Base-by-base conservation (phyloP, 2,888 invertebrate species). In the Oasisia sp. region DNA sequence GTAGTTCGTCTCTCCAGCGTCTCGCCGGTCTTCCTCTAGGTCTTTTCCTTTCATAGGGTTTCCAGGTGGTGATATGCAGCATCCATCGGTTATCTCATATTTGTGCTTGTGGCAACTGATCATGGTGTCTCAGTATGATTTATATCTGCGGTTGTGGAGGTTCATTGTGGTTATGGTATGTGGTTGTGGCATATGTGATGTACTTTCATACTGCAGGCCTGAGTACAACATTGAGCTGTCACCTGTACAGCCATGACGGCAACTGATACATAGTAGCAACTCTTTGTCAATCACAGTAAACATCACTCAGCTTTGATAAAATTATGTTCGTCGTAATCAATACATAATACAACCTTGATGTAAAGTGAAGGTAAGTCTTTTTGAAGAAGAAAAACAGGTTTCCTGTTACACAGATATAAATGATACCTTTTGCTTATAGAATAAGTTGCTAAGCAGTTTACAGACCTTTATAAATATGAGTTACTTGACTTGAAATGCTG, bases 351-450 rank as follows among this genome's bases (percentile, higher is more conserved):
- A 27, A 74, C 27, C n/a, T 74, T 27, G 19, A 19, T 74, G 27
- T 74, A 74, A 74, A 27, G 74, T 74, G 74, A 74, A 74, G 74
- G 74, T 74, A 74, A 74, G 74, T 74, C 74, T 74, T 74, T 74
- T 74, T 74, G 1, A 5, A 74, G 27, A 74, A 74, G 7, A 27
- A 74, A 74, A 74, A 74, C 74, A 19, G 1, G n/a, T 74, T 74
- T 74, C 27, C 19, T 27, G 74, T 74, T 19, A 56, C 19, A 56
- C 74, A 19, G 1, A 74, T 74, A 74, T n/a, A 74, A 74, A 74
- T n/a, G 7, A 74, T 74, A 27, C 7, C 74, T 27, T 19, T 74
- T 38, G 4, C 38, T 38, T 38, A 38, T 38, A 2, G 38, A 38
- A 38, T 74, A 7, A 1, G n/a, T 74, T 7, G 27, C 74, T 74